These are phyloP conservation scores for Carollia perspicillata DNA, from an alignment of 2,113 vertebrate species.

Conservation along the genomic window DNA sequence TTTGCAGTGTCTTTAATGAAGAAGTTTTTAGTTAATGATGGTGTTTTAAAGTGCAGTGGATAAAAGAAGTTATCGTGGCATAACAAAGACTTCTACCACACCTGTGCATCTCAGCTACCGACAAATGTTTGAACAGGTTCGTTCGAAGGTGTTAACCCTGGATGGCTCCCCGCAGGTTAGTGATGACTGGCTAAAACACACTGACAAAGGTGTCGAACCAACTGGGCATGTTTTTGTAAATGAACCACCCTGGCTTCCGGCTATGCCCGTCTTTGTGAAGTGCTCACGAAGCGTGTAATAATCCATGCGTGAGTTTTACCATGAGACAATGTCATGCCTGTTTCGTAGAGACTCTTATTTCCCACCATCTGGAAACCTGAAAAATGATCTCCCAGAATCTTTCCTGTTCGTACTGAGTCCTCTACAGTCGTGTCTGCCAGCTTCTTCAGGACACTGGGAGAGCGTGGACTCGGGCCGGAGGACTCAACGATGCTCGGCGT, in stretches of 20 bases:
- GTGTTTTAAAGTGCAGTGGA: neutral
- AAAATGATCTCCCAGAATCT: neutral
- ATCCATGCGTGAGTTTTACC: neutral
- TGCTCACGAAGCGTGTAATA: neutral
- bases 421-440: neutral
- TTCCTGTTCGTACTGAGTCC: neutral
- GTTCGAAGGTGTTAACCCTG: neutral
- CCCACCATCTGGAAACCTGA: neutral
- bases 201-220: neutral
- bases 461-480: neutral
- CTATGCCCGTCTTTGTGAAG: neutral
- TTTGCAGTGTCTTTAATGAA: neutral
- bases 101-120: neutral
- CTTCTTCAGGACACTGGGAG: neutral
- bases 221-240: neutral
- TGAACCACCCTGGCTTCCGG: neutral
- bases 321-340: neutral
- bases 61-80: neutral
- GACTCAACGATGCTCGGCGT: neutral
- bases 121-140: neutral
- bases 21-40: neutral
- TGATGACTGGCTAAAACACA: neutral
- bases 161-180: neutral
- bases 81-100: neutral
- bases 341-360: neutral